A percentile compares a stretch with the other conserved stretches of the same genome.
These are phyloP conservation scores for Oxycera nigricornis DNA, from an alignment of 2,888 invertebrate species.

Conservation along the genomic window DNA sequence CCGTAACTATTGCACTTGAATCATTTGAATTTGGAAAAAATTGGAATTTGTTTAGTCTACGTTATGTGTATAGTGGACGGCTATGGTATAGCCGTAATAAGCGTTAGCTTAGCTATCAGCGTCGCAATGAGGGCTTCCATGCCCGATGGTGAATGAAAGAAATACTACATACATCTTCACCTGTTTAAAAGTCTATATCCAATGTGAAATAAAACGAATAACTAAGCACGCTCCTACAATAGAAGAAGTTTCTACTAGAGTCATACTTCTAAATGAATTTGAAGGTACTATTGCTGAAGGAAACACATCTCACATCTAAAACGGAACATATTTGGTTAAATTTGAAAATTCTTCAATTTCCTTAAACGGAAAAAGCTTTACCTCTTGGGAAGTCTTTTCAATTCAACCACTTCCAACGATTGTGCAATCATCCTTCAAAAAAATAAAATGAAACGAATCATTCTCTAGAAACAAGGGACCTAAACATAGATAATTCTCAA, in stretches of 20 bases:
- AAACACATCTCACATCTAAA: no score
- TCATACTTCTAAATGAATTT: neutral
- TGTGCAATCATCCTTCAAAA: neutral
- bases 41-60: no score
- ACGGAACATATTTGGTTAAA: neutral
- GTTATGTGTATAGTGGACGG: no score
- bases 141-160: no score
- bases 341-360: neutral
- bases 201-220: neutral
- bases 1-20: no score
- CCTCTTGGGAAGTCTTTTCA: neutral
- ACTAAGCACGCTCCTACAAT: neutral
- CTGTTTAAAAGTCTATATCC: no score
- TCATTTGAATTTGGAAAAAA: no score
- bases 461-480: neutral
- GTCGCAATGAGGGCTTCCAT: no score
- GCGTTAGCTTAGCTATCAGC: no score
- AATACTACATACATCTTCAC: neutral
- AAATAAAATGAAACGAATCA: neutral
- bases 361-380: neutral
- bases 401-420: neutral
- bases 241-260: neutral
- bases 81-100: no score
- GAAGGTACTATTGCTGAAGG: neutral
- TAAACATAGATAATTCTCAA: neutral